Conservation (phyloP, 2,113 vertebrate genomes). For the Rhinoptilus africanus region DNA sequence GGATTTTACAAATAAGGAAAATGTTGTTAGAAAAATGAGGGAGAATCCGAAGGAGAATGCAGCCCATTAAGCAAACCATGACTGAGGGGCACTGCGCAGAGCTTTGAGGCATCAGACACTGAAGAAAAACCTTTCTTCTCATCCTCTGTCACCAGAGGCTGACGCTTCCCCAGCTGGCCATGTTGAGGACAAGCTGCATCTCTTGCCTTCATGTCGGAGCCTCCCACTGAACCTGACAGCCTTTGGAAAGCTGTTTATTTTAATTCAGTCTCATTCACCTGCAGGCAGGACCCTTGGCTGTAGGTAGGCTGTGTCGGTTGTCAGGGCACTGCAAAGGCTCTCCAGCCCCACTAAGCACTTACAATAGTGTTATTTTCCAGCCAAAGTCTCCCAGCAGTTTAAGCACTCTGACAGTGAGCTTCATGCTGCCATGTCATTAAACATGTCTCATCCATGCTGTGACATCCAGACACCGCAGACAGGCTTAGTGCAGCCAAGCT, state of each 20-base stretch:
- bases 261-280: neutral
- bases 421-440: neutral
- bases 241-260: neutral
- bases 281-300: neutral
- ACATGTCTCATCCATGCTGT: rapidly evolving
- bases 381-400: neutral
- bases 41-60: rapidly evolving
- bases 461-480: neutral
- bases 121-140: neutral
- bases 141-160: neutral
- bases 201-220: rapidly evolving
- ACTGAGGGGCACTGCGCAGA: neutral
- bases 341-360: neutral
- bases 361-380: neutral
- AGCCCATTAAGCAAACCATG: rapidly evolving
- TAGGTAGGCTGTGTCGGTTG: neutral
- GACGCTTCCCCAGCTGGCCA: rapidly evolving
- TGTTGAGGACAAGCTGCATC: neutral
- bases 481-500: neutral
- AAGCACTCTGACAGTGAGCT: neutral
- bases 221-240: neutral
- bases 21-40: neutral
- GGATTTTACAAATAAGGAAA: neutral
- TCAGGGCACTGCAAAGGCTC: neutral
- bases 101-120: neutral